A percentile compares a stretch with the other conserved stretches of the same genome.
These are phyloP conservation scores for Leptinotarsa texana DNA, from an alignment of 1,140 invertebrate genomes.

Conservation along the genomic window DNA sequence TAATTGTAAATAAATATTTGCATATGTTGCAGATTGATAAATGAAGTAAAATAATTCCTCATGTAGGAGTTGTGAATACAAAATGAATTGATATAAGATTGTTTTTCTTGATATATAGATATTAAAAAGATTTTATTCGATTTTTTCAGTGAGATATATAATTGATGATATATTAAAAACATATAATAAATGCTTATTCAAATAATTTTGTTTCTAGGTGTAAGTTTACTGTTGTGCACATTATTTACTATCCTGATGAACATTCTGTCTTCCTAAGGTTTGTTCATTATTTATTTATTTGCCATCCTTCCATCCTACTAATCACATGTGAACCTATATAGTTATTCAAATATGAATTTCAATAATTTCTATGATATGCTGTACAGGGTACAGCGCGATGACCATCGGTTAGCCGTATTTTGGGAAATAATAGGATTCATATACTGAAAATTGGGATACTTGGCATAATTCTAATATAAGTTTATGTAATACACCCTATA, in stretches of 20 bases:
- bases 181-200: slow-evolving; percentile 42
- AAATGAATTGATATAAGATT: slow-evolving; percentile 16
- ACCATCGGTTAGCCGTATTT: too few species aligned
- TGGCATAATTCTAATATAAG: too few species aligned
- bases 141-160: slow-evolving; percentile 24
- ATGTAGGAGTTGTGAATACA: slow-evolving; percentile 22
- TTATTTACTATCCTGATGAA: slow-evolving; percentile 42
- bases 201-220: slow-evolving; percentile 46
- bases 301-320: slow-evolving; percentile 18
- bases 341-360: not conserved
- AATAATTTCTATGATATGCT: not conserved
- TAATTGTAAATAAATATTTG: not conserved
- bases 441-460: too few species aligned
- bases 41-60: not conserved
- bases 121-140: too few species aligned
- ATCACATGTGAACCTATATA: not conserved
- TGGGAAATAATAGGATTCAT: too few species aligned
- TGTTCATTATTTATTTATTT: slow-evolving; percentile 29
- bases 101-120: not conserved
- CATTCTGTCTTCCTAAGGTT: slow-evolving; percentile 40
- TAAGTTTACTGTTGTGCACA: slow-evolving; percentile 44
- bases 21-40: not conserved
- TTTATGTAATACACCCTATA: too few species aligned
- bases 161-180: slow-evolving; percentile 37
- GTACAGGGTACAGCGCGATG: too few species aligned